These are phyloP conservation scores for Loriculus beryllinus DNA, from an alignment of 2,797 vertebrate genomes.

Conservation along the genomic window DNA sequence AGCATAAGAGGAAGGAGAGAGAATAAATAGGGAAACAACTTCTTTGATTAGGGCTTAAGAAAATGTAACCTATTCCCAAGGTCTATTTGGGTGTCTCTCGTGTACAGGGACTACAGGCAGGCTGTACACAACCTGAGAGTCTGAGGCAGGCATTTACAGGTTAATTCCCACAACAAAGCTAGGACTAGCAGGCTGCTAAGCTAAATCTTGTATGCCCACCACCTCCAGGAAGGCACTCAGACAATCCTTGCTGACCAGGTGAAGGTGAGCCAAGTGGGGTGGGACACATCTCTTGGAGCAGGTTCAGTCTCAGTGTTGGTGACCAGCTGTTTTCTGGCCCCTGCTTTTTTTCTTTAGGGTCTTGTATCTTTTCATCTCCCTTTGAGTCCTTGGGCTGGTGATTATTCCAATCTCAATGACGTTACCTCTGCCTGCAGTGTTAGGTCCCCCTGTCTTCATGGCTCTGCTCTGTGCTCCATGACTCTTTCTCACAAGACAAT, in stretches of 20 bases:
- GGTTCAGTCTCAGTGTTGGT: neutral
- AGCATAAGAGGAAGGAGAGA: neutral
- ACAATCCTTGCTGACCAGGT: neutral
- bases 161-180: neutral
- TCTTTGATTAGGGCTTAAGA: neutral
- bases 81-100: neutral
- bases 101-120: neutral
- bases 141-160: neutral
- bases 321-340: neutral
- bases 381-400: neutral
- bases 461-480: neutral
- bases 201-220: fast-evolving
- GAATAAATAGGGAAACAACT: neutral
- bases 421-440: neutral
- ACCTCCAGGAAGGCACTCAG: neutral
- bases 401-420: neutral
- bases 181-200: neutral
- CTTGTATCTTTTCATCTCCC: neutral
- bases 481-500: neutral
- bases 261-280: neutral
- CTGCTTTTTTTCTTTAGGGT: neutral
- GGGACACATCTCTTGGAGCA: neutral
- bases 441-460: neutral
- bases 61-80: fast-evolving
- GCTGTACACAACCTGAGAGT: neutral